phyloP scores from a whole-genome alignment of 2,113 vertebrate genomes.

The Apistogramma diplotaenia region DNA sequence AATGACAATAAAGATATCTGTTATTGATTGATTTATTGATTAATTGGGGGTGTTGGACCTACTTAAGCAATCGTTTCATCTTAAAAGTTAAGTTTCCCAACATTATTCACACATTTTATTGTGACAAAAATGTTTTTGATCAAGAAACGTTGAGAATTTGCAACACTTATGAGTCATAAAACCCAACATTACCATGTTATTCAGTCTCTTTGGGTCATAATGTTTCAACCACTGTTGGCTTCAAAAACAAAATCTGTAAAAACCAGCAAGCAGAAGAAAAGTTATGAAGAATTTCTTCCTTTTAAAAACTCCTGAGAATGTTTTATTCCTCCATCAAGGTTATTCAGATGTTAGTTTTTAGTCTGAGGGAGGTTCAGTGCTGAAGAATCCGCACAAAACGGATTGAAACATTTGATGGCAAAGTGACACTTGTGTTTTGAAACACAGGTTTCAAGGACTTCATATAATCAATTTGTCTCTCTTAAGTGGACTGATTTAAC shows the following conservation, averaged over 20 bases:
- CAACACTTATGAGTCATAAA: background rate
- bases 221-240: background rate
- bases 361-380: background rate
- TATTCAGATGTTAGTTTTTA: background rate
- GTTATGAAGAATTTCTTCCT: constrained; percentile 13
- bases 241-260: constrained; percentile 2
- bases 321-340: constrained; percentile 15
- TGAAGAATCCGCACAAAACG: background rate
- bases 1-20: too few species aligned
- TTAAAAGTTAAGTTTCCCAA: background rate
- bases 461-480: background rate
- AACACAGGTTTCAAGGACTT: background rate
- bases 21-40: too few species aligned
- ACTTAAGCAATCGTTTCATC: background rate
- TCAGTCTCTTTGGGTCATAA: background rate
- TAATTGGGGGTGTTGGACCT: too few species aligned
- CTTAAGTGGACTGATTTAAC: background rate
- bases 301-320: background rate
- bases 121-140: background rate
- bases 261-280: background rate
- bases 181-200: background rate
- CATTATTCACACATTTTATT: background rate
- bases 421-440: background rate
- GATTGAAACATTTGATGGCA: background rate
- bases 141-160: background rate